Evolutionary conservation across 2,888 invertebrate species (phyloP).

Genomic region (Watsonalla cultraria): DNA sequence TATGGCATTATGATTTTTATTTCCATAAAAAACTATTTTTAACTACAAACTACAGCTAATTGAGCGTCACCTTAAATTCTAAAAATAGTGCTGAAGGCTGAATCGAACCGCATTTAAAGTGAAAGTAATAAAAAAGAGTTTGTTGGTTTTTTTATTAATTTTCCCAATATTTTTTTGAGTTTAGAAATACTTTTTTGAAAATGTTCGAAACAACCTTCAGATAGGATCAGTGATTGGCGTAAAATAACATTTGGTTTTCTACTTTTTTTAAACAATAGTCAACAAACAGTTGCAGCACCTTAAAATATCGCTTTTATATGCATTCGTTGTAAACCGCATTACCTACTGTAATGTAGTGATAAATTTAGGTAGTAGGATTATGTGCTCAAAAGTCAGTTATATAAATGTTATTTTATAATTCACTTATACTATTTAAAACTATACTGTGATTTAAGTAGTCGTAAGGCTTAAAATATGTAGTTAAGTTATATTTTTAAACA

Average conservation of each 20-base stretch:
- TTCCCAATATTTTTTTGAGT: no score
- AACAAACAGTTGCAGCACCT: constrained; percentile 57
- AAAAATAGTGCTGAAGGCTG: constrained; percentile 29
- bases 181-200: no score
- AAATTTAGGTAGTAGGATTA: background rate
- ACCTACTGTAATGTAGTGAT: background rate
- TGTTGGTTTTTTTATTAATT: no score
- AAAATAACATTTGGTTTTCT: constrained; percentile 49
- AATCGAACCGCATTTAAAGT: background rate
- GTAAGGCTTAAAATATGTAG: background rate
- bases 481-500: no score
- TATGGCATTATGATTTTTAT: constrained; percentile 46
- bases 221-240: no score
- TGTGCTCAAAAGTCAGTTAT: background rate
- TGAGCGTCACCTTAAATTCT: constrained; percentile 44
- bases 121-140: constrained; percentile 32
- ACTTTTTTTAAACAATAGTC: constrained; percentile 51
- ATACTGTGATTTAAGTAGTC: background rate
- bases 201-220: no score
- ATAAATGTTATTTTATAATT: no score
- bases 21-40: constrained; percentile 21
- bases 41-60: constrained; percentile 29
- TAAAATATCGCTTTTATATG: constrained; percentile 49
- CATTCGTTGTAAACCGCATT: constrained; percentile 41
- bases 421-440: no score